A percentile compares a stretch with the other conserved stretches of the same genome.
Conservation (phyloP, 2,113 vertebrate species). For the Marmota monax region DNA sequence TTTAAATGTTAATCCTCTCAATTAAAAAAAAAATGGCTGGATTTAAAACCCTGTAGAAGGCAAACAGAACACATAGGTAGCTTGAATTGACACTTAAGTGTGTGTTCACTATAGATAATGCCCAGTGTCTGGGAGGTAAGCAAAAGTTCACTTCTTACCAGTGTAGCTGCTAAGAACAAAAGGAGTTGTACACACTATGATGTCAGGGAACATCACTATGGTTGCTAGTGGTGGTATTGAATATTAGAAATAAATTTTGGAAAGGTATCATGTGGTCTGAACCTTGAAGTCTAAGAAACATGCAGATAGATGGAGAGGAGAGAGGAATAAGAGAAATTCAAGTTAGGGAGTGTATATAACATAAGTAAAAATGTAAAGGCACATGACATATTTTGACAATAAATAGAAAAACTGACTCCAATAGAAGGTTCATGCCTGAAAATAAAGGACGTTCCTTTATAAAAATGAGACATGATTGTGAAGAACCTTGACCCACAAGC, state of each 20-base stretch:
- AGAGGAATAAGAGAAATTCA: background rate
- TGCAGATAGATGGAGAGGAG: background rate
- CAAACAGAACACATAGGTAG: background rate
- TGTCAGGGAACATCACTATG: background rate
- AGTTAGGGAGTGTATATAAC: background rate
- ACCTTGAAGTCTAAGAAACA: background rate
- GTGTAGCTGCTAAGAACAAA: background rate
- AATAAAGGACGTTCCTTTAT: background rate
- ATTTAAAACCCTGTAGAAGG: background rate
- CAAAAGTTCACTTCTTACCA: background rate
- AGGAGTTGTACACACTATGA: background rate
- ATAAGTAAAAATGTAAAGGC: background rate
- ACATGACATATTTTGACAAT: background rate
- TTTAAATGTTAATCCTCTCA: background rate
- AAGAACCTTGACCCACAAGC: background rate
- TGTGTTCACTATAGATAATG: slow-evolving; percentile 13
- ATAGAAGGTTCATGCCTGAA: background rate
- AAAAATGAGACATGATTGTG: background rate
- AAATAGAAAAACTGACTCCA: background rate
- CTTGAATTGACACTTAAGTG: background rate
- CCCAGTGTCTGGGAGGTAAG: background rate
- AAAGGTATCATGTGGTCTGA: background rate
- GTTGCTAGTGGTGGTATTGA: background rate
- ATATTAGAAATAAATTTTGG: background rate
- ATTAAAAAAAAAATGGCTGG: slow-evolving; percentile 26